Conservation (phyloP, 2,888 invertebrate genomes). For the Eristalinus sepulchralis region DNA sequence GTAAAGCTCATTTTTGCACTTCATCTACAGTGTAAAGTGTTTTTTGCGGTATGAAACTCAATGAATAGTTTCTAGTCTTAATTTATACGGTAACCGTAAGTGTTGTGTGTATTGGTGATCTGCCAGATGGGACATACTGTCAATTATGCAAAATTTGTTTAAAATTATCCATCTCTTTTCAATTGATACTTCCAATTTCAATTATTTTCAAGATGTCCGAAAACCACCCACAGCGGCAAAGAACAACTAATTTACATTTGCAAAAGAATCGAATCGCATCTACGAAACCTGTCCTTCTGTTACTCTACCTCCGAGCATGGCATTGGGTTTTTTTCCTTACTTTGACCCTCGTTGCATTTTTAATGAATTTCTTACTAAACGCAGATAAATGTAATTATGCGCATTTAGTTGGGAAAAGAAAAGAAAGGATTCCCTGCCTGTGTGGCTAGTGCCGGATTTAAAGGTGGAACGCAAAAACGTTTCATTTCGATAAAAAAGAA, state of each 20-base stretch:
- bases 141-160: neutral
- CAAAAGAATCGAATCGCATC: slow-evolving; percentile 26
- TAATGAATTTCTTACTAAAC: slow-evolving; percentile 66
- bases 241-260: slow-evolving; percentile 49
- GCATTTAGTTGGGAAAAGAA: slow-evolving; percentile 56
- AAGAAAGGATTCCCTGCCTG: slow-evolving; percentile 27
- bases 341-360: slow-evolving; percentile 61
- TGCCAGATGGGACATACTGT: neutral
- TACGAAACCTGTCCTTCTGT: neutral
- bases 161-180: slow-evolving; percentile 6
- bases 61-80: too few species aligned
- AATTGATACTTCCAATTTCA: slow-evolving; percentile 35
- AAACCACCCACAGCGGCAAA: neutral
- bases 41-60: too few species aligned
- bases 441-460: slow-evolving; percentile 10
- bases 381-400: slow-evolving; percentile 69
- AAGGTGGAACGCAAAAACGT: slow-evolving; percentile 9
- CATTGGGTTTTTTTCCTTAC: neutral
- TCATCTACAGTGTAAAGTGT: too few species aligned
- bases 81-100: too few species aligned
- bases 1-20: too few species aligned
- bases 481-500: slow-evolving; percentile 27
- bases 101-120: too few species aligned
- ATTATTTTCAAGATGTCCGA: slow-evolving; percentile 20
- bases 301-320: neutral